Evolutionary conservation across 1,140 invertebrate genomes (phyloP), one percentile per base, ranked within the genome.

Genomic region (Whitmania pigra): DNA sequence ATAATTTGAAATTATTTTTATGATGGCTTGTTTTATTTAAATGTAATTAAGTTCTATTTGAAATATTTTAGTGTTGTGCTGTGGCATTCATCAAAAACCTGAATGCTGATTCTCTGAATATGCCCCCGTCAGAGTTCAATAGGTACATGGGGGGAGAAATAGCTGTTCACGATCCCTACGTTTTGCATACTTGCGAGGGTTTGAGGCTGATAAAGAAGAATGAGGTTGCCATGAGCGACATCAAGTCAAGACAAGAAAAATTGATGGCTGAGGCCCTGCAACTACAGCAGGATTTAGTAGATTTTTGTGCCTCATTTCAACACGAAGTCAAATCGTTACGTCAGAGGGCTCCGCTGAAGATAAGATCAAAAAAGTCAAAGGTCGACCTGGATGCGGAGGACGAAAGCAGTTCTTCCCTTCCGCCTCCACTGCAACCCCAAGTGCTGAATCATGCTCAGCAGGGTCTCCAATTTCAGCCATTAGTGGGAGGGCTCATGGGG

Each of bases 81-180:
- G 92, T 98, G 25, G 90, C 92, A 17, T 99, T 98, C 80, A 96
- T 99, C 75, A 93, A 98, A 85, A 94, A 94, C 79, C 83, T 99
- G 76, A 94, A 90, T 40, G 91, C 91, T 1, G 91, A 96, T 79
- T 95, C 92, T 15, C 83, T 99, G n/a, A 91, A 88, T 78, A 90
- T 99, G 87, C 87, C 88, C 29, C 87, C 89, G 78, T 89, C 93
- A 74, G 93, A 98, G 81, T 99, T 97, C 82, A 87, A 95, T 74
- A 87, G 89, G 0, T 93, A 96, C 78, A 94, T 97, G 89, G 88
- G 89, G n/a, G 95, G 95, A 73, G 88, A 93, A 79, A 87, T 88
- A 70, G 84, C 89, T 9, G 88, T 88, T 18, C 87, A 88, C 18
- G 88, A 87, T 73, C 71, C 73, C 20, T 77, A 77, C 0, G 78